phyloP scores from a whole-genome alignment of 1,140 invertebrate genomes.

The Drosophila micromelanica region DNA sequence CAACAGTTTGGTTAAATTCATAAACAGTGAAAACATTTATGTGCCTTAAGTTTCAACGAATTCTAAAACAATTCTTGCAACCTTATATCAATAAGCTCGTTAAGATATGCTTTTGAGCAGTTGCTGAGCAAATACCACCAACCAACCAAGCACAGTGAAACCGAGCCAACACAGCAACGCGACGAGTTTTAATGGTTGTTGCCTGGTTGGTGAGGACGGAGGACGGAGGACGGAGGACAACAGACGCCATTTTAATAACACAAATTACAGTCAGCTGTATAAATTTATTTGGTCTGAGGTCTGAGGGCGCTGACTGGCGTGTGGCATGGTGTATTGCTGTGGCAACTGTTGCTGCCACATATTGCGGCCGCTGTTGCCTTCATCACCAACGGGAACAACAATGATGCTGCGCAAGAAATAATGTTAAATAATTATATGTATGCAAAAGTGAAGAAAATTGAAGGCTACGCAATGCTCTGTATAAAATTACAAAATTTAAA shows the following conservation, averaged over 20 bases:
- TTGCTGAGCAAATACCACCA: conserved; percentile 5
- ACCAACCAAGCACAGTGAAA: neutral
- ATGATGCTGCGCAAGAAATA: conserved; percentile 33
- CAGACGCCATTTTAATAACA: conserved; percentile 80
- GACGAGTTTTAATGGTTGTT: neutral
- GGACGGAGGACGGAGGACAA: conserved; percentile 43
- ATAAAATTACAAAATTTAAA: neutral
- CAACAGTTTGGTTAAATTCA: too few species aligned
- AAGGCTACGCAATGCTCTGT: conserved; percentile 17
- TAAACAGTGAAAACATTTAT: too few species aligned
- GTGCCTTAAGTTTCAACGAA: too few species aligned
- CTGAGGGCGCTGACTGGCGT: conserved; percentile 3
- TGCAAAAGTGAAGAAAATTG: conserved; percentile 11
- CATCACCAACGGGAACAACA: conserved; percentile 12
- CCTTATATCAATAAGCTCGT: too few species aligned
- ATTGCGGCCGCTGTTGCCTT: conserved; percentile 56
- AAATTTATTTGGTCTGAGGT: conserved; percentile 57
- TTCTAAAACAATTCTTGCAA: too few species aligned
- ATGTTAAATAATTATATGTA: conserved; percentile 36
- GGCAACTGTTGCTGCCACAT: conserved; percentile 73
- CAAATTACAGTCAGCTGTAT: conserved; percentile 75
- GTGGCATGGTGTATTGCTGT: conserved; percentile 19
- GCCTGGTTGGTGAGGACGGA: neutral
- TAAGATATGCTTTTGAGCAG: neutral
- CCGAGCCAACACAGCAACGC: neutral